These are phyloP conservation scores for Polyergus mexicanus DNA, from an alignment of 1,140 invertebrate genomes.

Conservation along the genomic window DNA sequence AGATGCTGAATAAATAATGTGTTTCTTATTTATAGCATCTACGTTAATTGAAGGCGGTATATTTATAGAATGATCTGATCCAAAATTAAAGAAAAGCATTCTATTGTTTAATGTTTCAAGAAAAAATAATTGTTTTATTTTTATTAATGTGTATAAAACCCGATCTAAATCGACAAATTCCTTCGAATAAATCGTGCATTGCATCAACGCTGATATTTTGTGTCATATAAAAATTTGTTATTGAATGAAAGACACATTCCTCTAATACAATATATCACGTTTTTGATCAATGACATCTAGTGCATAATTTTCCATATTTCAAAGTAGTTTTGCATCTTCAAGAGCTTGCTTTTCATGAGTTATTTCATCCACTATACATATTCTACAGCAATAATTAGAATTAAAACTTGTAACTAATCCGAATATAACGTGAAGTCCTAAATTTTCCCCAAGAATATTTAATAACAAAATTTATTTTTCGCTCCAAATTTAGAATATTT, in stretches of 20 bases:
- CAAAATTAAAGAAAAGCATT: neutral
- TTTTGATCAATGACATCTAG: too few species aligned
- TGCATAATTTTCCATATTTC: neutral
- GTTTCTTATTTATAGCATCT: slow-evolving; percentile 7
- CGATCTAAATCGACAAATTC: slow-evolving; percentile 22
- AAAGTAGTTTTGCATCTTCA: neutral
- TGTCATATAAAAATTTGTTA: slow-evolving; percentile 15
- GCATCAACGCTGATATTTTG: slow-evolving; percentile 6
- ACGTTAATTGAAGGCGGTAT: neutral
- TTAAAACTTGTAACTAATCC: neutral
- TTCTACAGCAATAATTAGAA: neutral
- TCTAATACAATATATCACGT: too few species aligned
- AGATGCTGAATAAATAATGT: slow-evolving; percentile 30
- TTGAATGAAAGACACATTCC: neutral
- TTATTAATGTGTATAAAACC: slow-evolving; percentile 5
- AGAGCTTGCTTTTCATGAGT: neutral
- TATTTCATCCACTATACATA: neutral
- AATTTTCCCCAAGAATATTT: neutral
- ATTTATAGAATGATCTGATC: neutral
- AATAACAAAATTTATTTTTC: slow-evolving; percentile 2
- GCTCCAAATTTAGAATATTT: neutral
- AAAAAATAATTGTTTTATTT: neutral
- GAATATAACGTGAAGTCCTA: neutral
- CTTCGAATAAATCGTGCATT: slow-evolving; percentile 21
- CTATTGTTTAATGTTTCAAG: slow-evolving; percentile 21